Evolutionary conservation across 2,113 vertebrate species (phyloP), one percentile per base, ranked within the genome.

Genomic region (Rhombomys opimus): DNA sequence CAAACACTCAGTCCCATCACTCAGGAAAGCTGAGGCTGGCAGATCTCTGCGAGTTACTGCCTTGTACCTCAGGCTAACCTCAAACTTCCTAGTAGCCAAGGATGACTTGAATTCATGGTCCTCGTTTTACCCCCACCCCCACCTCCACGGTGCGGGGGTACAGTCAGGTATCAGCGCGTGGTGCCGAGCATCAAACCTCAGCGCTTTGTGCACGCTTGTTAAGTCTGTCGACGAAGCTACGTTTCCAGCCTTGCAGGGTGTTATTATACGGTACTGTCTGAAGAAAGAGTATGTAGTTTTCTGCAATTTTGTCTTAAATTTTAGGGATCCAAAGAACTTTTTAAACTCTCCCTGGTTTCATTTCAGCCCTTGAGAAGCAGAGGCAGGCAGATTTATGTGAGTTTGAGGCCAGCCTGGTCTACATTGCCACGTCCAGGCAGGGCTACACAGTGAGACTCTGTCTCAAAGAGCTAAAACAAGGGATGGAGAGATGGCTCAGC

Each of bases 271-370:
- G 30, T 63, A 84, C 87, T 76, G 59, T 50, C 65, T 54, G 59
- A 54, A 81, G 81, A 67, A 57, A 81, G 54, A 32, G 2, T 72
- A 13, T 30, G 23, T 54, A 32, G 38, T 27, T 73, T 90, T 57
- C n/a, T 27, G 9, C 84, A 86, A 67, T 52, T 68, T 86, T 35
- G 18, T 46, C 90, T 95, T 96, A 85, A 72, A 20, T 76, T 90
- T 81, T 68, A 89, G 73, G 46, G 27, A 52, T 41, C 5, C 70
- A 84, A 59, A 75, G 61, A 52, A 5, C 10, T 89, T 38, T 35
- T 57, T 57, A 46, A 46, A 46, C 46, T 5, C 46, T 46, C 46
- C 46, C 46, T 46, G 46, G 46, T 57, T 57, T 57, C 12, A 15
- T 57, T 15, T 15, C 57, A 13, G 57, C 57, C 12, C 57, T 15